Conservation (phyloP, 2,888 invertebrate species). For the Ischnura elegans region DNA sequence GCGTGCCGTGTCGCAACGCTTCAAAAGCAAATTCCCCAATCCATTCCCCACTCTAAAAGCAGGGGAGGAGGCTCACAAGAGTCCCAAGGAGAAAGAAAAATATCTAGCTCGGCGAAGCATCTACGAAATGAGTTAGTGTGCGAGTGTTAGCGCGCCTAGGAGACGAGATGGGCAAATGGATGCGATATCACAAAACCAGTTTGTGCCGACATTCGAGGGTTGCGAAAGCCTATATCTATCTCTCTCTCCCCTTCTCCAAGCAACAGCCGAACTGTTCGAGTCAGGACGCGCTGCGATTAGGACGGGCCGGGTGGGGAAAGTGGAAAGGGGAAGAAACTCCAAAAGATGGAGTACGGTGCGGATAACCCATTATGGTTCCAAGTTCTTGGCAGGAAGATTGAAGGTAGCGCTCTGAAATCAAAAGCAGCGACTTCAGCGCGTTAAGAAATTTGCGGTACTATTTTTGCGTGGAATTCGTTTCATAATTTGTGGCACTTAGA, state of each 20-base stretch:
- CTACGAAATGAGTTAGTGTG: slow-evolving; percentile 31
- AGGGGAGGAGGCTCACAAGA: not conserved
- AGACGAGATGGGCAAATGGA: slow-evolving; percentile 30
- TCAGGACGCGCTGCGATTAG: no score
- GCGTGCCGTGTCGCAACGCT: slow-evolving; percentile 23
- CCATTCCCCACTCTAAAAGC: not conserved
- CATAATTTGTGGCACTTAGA: no score
- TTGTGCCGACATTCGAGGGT: slow-evolving; percentile 51
- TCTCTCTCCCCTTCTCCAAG: not conserved
- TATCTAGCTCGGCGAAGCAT: slow-evolving; percentile 26
- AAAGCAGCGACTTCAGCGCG: not conserved
- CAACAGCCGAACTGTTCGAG: not conserved
- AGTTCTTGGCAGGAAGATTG: not conserved
- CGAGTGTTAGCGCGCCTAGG: slow-evolving; percentile 15
- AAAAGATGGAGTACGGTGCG: not conserved
- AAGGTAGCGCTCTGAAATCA: not conserved
- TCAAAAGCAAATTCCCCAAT: not conserved
- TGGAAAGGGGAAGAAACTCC: not conserved
- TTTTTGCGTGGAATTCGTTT: no score
- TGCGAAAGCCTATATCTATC: slow-evolving; percentile 46
- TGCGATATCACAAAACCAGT: slow-evolving; percentile 47
- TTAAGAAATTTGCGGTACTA: no score
- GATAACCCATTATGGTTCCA: not conserved
- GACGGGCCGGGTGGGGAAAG: not conserved
- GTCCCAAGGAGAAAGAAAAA: not conserved